These are phyloP conservation scores for Pipra filicauda DNA, from an alignment of 2,113 vertebrate species.

Conservation along the genomic window DNA sequence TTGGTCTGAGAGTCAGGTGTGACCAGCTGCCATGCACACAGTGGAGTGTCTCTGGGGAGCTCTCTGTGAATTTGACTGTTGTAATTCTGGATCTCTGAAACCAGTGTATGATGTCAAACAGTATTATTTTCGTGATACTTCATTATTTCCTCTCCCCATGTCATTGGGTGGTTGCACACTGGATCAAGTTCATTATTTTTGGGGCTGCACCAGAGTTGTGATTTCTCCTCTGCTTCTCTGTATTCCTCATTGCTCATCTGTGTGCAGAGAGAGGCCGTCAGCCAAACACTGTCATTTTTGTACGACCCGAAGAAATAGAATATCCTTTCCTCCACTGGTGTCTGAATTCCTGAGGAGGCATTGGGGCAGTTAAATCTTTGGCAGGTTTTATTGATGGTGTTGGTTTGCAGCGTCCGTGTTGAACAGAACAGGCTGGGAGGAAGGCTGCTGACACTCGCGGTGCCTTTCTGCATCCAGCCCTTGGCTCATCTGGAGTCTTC, in stretches of 20 bases:
- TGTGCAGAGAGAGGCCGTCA: neutral
- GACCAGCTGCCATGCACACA: neutral
- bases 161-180: neutral
- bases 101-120: neutral
- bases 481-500: slow-evolving; percentile 19
- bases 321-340: neutral
- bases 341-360: neutral
- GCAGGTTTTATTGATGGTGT: neutral
- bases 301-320: neutral
- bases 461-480: neutral
- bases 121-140: accelerated
- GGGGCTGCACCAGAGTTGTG: neutral
- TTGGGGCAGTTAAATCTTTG: neutral
- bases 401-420: neutral
- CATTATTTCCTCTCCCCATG: neutral
- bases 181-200: neutral
- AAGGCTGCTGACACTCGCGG: neutral
- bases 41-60: neutral
- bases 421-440: accelerated
- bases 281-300: neutral
- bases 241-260: accelerated
- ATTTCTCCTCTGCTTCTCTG: neutral
- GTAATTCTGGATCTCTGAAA: neutral
- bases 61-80: neutral
- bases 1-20: neutral